Percentiles rank a stretch among this genome's conserved stretches.
Evolutionary conservation across 2,113 vertebrate species (phyloP).

Genomic region (Strix uralensis): DNA sequence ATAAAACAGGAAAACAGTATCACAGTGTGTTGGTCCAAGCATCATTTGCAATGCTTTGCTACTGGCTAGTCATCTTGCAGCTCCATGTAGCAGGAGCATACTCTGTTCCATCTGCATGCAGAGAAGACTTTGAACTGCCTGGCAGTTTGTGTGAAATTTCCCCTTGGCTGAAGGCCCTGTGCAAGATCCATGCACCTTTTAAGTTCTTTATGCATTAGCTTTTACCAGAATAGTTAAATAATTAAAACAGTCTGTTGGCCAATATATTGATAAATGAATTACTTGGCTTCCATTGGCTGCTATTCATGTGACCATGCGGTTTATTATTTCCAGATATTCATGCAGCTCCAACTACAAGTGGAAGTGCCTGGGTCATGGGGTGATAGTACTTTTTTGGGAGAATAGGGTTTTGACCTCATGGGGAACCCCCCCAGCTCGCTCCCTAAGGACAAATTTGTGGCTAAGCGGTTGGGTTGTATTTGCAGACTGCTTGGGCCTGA

Average conservation of each 20-base stretch:
- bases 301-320: not conserved
- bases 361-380: not conserved
- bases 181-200: not conserved
- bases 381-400: not conserved
- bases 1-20: not conserved
- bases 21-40: not conserved
- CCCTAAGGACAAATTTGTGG: not conserved
- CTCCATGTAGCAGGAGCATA: not conserved
- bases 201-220: conserved; percentile 43
- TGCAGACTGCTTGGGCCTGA: not conserved
- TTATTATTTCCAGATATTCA: not conserved
- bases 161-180: conserved; percentile 10
- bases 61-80: not conserved
- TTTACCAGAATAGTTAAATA: conserved; percentile 61
- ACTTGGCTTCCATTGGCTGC: not conserved
- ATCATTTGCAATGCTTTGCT: not conserved
- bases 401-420: not conserved
- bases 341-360: not conserved
- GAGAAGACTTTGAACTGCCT: conserved; percentile 4
- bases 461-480: not conserved
- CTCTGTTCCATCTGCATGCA: not conserved
- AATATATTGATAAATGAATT: conserved; percentile 9
- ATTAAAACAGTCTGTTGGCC: not conserved
- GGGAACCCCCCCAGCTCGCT: not conserved
- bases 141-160: not conserved